Percentiles rank a stretch among this genome's conserved stretches.
These are phyloP conservation scores for Gopherus flavomarginatus DNA, from an alignment of 2,113 vertebrate genomes.

Conservation along the genomic window DNA sequence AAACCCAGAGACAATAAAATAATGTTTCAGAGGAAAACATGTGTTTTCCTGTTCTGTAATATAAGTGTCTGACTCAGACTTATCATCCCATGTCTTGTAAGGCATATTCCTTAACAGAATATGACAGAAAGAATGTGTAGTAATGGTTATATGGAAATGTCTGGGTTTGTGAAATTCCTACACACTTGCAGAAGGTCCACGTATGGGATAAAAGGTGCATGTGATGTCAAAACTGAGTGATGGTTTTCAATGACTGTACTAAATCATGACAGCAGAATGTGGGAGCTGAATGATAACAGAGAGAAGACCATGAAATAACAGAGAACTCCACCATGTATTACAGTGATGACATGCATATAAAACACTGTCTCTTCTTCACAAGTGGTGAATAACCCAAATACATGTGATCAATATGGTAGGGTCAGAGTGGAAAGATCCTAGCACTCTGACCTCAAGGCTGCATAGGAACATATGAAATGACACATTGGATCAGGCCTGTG, in stretches of 20 bases:
- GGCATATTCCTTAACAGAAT: slow-evolving; percentile 39
- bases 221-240: not conserved
- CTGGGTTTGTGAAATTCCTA: slow-evolving; percentile 20
- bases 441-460: accelerated
- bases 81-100: slow-evolving; percentile 24
- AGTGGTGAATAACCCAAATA: not conserved
- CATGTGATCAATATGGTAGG: not conserved
- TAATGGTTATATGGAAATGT: not conserved
- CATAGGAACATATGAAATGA: not conserved
- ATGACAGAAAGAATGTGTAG: slow-evolving; percentile 29
- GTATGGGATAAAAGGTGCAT: not conserved
- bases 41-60: slow-evolving; percentile 58
- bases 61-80: slow-evolving; percentile 46
- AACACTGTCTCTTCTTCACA: not conserved
- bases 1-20: slow-evolving; percentile 53
- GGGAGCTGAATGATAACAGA: not conserved
- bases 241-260: not conserved
- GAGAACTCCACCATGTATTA: not conserved
- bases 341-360: not conserved
- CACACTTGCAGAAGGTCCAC: not conserved
- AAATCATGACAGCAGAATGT: not conserved
- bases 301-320: not conserved
- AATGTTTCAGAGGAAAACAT: slow-evolving; percentile 34
- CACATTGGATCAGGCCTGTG: not conserved
- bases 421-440: not conserved